Evolutionary conservation across 2,888 invertebrate species (phyloP), one percentile per base, ranked within the genome.

Genomic region (Monochamus alternatus): DNA sequence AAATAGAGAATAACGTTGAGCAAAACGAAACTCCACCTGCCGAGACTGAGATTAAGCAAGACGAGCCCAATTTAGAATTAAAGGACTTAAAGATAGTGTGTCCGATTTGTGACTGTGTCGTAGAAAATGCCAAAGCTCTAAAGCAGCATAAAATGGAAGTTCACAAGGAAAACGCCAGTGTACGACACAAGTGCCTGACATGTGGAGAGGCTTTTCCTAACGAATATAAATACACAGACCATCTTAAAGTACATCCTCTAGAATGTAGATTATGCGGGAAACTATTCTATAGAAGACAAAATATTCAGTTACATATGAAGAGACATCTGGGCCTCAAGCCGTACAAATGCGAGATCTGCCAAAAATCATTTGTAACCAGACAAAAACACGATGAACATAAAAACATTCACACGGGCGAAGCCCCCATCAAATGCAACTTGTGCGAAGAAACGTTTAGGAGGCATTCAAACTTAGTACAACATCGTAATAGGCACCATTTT

Each of bases 191-290:
- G 79, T 94, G 94, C 84, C 90, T 90, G 79, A 92, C 92, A 12
- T 94, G 94, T 85, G 90, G 91, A 66, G 92, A 93, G 80, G 92
- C 93, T 84, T 95, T 95, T 85, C 89, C 91, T 4, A 93, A 92
- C 0, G 94, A 95, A 12, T 91, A 91, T 10, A 90, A 92, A 9
- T 96, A 93, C 86, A 93, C 93, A 79, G 92, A 92, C 3, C 96
- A 96, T 87, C 90, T 96, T 52, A 93, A 93, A 84, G 91, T 93
- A 60, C 96, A 96, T 87, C 96, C 96, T 0, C 90, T 96, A 72
- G 95, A 96, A 88, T 96, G 96, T 82, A 91, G 93, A 77, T 93
- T 95, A 22, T 96, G 96, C 85, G 95, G 95, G 12, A 95, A 95
- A 93, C 85, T 96, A 94, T 90, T 88, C 74, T 93, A 92, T 85